phyloP scores from a whole-genome alignment of 1,140 invertebrate genomes.

The Harlomillsia oculata region DNA sequence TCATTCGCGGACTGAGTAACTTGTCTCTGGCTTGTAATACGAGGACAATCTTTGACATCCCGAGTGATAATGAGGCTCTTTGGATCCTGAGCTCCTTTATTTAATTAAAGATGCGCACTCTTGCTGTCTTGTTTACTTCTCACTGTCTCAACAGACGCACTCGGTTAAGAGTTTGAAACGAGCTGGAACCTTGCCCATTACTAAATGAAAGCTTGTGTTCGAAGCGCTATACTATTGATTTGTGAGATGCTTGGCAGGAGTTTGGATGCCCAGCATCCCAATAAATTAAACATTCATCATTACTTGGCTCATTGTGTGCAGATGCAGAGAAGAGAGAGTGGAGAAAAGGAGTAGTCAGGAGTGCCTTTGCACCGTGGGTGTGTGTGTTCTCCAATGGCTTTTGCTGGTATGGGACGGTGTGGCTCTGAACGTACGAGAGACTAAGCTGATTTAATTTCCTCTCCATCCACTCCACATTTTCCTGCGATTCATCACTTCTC shows the following conservation, averaged over 20 bases:
- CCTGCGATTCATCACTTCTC: constrained; percentile 14
- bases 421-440: too few species aligned
- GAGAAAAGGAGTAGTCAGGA: not conserved
- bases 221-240: too few species aligned
- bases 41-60: too few species aligned
- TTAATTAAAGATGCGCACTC: constrained; percentile 11
- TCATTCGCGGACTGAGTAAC: too few species aligned
- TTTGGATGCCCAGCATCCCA: too few species aligned
- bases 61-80: not conserved
- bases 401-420: too few species aligned
- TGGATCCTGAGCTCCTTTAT: constrained; percentile 3
- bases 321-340: not conserved
- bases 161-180: too few species aligned
- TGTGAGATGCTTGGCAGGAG: too few species aligned
- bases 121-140: not conserved
- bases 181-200: too few species aligned
- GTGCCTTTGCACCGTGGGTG: constrained; percentile 3
- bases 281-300: constrained; percentile 22
- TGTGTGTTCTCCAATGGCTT: too few species aligned
- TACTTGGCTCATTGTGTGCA: not conserved
- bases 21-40: too few species aligned
- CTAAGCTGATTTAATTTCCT: constrained; percentile 20
- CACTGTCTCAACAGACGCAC: not conserved
- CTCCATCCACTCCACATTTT: constrained; percentile 13
- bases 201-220: too few species aligned